These are phyloP conservation scores for Ephialtes manifestator DNA, from an alignment of 2,888 invertebrate genomes.

Conservation along the genomic window DNA sequence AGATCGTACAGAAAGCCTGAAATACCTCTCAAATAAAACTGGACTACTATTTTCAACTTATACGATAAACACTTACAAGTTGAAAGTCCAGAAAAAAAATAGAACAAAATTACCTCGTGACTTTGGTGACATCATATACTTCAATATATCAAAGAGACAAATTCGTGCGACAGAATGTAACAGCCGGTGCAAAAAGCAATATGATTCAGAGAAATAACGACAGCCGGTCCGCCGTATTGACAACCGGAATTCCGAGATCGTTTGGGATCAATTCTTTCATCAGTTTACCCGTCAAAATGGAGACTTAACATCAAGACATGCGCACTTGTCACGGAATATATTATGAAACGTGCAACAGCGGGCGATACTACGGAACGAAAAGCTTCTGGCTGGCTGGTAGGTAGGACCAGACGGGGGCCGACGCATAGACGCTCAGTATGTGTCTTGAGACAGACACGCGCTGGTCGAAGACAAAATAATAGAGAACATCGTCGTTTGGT, in stretches of 20 bases:
- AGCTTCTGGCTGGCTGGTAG: not conserved
- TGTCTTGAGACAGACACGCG: conserved; percentile 18
- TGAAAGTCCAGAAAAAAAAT: not conserved
- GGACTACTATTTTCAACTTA: not conserved
- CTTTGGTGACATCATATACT: not conserved
- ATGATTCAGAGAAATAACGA: conserved; percentile 51
- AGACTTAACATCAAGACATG: not conserved
- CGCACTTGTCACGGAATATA: conserved; percentile 38
- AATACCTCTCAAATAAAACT: not conserved
- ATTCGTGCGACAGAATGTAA: conserved; percentile 26
- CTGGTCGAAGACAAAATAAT: conserved; percentile 45
- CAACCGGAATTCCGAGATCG: conserved; percentile 43
- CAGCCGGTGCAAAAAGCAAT: conserved; percentile 51
- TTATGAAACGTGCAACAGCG: conserved; percentile 44
- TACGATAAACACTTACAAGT: not conserved
- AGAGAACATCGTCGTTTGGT: conserved; percentile 20
- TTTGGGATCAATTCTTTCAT: conserved; percentile 19
- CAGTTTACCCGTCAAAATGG: conserved; percentile 10
- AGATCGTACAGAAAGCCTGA: not conserved
- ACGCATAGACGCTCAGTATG: conserved; percentile 1
- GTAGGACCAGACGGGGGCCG: not conserved
- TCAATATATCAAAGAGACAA: conserved; percentile 30
- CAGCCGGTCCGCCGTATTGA: conserved; percentile 52
- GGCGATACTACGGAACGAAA: conserved; percentile 19
- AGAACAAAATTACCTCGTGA: conserved; percentile 32